Evolutionary conservation across 2,113 vertebrate genomes (phyloP).

Genomic region (Orientallactaga bullata): DNA sequence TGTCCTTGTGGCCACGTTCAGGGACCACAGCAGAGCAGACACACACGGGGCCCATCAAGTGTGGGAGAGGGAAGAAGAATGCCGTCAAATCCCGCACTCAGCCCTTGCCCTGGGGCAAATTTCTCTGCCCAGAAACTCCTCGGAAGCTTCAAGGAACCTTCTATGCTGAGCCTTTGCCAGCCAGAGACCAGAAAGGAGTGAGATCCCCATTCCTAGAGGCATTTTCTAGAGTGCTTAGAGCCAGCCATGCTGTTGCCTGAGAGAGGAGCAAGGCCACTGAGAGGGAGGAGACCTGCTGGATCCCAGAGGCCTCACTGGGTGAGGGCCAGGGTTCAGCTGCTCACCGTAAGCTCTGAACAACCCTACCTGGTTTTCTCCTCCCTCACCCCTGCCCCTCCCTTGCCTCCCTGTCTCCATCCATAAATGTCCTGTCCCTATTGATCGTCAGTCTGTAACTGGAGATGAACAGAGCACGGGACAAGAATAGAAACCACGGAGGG

Average conservation of each 20-base stretch:
- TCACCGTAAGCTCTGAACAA: fast-evolving
- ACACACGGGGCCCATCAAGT: fast-evolving
- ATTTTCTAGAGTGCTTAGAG: neutral
- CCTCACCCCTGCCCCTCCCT: neutral
- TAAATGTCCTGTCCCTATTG: conserved; percentile 81
- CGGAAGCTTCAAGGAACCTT: neutral
- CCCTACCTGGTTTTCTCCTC: neutral
- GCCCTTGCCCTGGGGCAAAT: neutral
- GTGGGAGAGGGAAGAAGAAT: neutral
- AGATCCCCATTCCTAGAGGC: neutral
- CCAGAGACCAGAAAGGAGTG: neutral
- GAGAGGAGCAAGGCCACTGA: neutral
- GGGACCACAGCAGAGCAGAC: fast-evolving
- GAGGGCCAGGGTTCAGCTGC: neutral
- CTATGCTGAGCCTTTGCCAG: neutral
- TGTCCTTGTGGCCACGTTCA: fast-evolving
- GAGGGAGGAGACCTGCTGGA: neutral
- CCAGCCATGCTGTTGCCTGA: no score
- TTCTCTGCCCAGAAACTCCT: neutral
- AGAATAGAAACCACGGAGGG: conserved; percentile 77
- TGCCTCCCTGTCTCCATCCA: conserved; percentile 35
- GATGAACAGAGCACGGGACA: conserved; percentile 76
- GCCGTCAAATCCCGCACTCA: neutral
- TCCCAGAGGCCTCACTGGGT: neutral
- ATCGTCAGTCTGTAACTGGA: conserved; percentile 83